Evolutionary conservation across 2,113 vertebrate species (phyloP), one percentile per base, ranked within the genome.

Genomic region (Otis tarda): DNA sequence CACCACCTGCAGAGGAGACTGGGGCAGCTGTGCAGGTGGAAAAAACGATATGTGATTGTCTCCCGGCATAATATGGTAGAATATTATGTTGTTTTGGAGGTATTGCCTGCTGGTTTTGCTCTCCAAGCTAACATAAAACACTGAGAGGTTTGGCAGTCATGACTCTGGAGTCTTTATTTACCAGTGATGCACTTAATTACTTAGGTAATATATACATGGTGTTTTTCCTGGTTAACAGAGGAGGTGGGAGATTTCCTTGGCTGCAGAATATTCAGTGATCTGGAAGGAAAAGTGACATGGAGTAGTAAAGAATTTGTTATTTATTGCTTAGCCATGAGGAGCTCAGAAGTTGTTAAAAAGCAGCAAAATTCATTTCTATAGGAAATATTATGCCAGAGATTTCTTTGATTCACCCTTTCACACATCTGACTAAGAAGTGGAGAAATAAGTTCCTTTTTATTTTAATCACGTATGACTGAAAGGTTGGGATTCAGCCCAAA

Each of bases 31-130:
- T 15, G 33, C 25, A 24, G 39, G 12, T 35, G n/a, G 37, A 69
- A 45, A 69, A 45, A 59, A 31, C 45, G 56, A 0, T 7, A 9
- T 0, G 0, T 56, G 14, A 16, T 78, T 61, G 24, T 60, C 59
- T 70, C 45, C 25, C 1, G 1, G 30, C 25, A 23, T n/a, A 17
- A 33, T 17, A 39, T 2, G 4, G 13, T 43, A 47, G 55, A 47
- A 33, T 35, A 9, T 37, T 21, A 5, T 7, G 19, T n/a, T 0
- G 0, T 8, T 80, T 43, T 55, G 56, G 79, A 75, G 50, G 9
- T 47, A 9, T 49, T 76, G 50, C 64, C n/a, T 30, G 22, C 57
- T 50, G 43, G 12, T 75, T 69, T 81, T 64, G 24, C 67, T 61
- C 5, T 33, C 60, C 30, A 31, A 27, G 33, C 37, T 47, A 24